Evolutionary conservation across 1,140 invertebrate genomes (phyloP), one percentile per base, ranked within the genome.

Genomic region (Heliconius congener): DNA sequence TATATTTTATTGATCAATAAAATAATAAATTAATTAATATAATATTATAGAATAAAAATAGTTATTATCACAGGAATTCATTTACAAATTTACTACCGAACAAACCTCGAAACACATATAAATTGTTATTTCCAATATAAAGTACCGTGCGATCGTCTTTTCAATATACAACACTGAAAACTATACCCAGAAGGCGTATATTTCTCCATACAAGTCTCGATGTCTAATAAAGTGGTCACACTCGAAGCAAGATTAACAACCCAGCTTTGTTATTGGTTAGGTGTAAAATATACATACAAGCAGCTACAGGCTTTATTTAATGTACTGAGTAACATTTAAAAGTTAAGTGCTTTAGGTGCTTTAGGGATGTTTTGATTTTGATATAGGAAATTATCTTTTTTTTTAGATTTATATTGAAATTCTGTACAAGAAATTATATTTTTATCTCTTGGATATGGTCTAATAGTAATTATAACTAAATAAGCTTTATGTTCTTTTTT

Each of bases 161-260:
- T 66, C 60, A 66, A 66, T 66, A 66, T 66, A 27, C 23, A 11
- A 57, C n/a, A 9, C n/a, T 57, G 71, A 76, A 78, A 92, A 92
- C 87, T 92, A 92, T 90, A 91, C 90, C 91, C 90, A 77, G 81
- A 86, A 88, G 89, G 86, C 89, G 86, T 91, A 93, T 92, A 93
- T 92, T 91, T 92, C 91, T 92, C 89, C 88, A 89, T 92, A 91
- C 85, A 88, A 76, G 83, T 86, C 87, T 81, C 81, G 84, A 83
- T 87, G 88, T 92, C 90, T 94, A 93, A 94, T 94, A 94, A 94
- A 94, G 90, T 90, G 92, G 91, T 94, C 91, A 91, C 88, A 91
- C 87, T 91, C 89, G 91, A 94, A 93, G 88, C 85, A 91, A 93
- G 92, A 94, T 94, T 94, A 94, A 94, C 92, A 90, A 82, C 88